Evolutionary conservation across 2,888 invertebrate species (phyloP), one percentile per base, ranked within the genome.

Genomic region (Lasioglossum vierecki): DNA sequence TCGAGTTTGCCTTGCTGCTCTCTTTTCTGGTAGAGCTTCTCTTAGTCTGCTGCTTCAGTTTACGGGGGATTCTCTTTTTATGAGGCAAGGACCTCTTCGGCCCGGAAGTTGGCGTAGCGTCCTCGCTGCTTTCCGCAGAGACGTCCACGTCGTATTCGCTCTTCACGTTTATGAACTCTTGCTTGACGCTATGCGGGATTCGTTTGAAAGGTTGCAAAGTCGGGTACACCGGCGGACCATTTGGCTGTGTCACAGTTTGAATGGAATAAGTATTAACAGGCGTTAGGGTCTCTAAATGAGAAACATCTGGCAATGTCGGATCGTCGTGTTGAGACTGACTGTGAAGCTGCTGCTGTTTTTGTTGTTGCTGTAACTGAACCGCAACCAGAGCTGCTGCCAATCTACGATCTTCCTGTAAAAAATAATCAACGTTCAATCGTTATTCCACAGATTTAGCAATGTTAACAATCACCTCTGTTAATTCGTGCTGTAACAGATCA

Each of bases 31-130:
- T 86, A 0, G 91, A 77, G 68, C 76, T 90, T 60, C 91, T 94
- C 71, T 93, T 95, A 0, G 91, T 94, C 57, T 93, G 92, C 88
- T 95, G 96, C 91, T 97, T 97, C 35, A 98, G 95, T 91, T 98
- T 98, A 81, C 97, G 96, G 0, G 98, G 97, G 89, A 98, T 98
- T 82, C 98, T 96, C 94, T 98, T 98, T 94, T 98, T 98, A 93
- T 98, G 98, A 0, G 98, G 98, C 82, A 98, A 95, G 88, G 97
- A 97, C 94, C 97, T 97, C 89, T 97, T 97, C 15, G 92, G 94
- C 78, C 95, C 95, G 2, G 95, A 93, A 22, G 94, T 93, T 57
- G 93, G 94, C 1, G 94, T 89, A 41, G 95, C 93, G 78, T 95
- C 95, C 66, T 95, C 96, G 35, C 95, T 95, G 79, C 95, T 95